Base-by-base conservation (phyloP, 1,140 invertebrate species). In the Apocrypta bakeri region DNA sequence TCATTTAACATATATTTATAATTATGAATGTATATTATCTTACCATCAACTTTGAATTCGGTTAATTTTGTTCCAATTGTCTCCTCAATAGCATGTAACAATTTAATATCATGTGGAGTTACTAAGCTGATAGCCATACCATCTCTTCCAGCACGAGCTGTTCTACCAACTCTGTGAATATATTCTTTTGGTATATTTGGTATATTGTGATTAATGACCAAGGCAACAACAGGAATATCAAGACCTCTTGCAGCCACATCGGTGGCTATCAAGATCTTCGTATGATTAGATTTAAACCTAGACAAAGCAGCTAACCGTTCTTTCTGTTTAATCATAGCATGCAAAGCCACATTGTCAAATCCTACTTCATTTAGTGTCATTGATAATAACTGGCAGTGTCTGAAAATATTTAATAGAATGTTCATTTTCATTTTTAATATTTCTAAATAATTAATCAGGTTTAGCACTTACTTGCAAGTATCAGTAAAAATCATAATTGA, bases 91-190 rank as follows among this genome's bases (percentile, higher is more conserved):
- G 95, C 95, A 48, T 97, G 95, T 4, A 99, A 92, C 33, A 98
- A 92, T 88, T 96, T 94, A 17, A 99, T 94, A 89, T 99, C 98
- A 89, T 97, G 94, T 25, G 98, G 98, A 1, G 97, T 98, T 75
- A 99, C 95, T 63, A 99, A 93, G 29, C 97, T 98, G 69, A 99
- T 95, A 0, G 98, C 95, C 90, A 95, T 93, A 11, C 98, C 98
- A 71, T 93, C 93, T 85, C 97, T 93, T 0, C 98, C 98, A 25
- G 98, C 98, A 87, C 99, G 94, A 7, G 98, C 99, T 72, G 98
- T 99, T 88, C 99, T 93, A 56, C 99, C 99, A 24, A 99, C 98
- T 86, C 99, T 94, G 92, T 99, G 99, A 87, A 99, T 96, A 91
- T 99, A 99, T 87, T 98, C 97, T 88, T 98, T 98, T 1, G 97